A percentile compares a stretch with the other conserved stretches of the same genome.
Conservation (phyloP, 2,888 invertebrate species). For the Cyclophora albipunctata region DNA sequence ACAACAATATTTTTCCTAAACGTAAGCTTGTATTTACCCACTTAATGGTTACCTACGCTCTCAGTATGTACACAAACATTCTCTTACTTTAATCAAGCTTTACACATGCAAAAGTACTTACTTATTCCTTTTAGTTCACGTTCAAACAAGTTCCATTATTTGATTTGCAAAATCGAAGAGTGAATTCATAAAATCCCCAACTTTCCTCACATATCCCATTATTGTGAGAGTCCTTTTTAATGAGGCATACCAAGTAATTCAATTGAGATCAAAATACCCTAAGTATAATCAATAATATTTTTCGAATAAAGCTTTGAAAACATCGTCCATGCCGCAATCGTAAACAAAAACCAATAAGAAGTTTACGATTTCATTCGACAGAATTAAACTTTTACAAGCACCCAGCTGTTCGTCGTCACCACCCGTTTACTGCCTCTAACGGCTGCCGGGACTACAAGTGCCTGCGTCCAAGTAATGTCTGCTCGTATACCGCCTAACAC, state of each 20-base stretch:
- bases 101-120: no score
- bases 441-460: slow-evolving; percentile 21
- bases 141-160: slow-evolving; percentile 1
- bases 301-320: slow-evolving; percentile 39
- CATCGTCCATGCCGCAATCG: slow-evolving; percentile 48
- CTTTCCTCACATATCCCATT: not conserved
- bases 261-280: not conserved
- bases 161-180: slow-evolving; percentile 2
- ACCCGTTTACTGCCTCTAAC: slow-evolving; percentile 32
- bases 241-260: not conserved
- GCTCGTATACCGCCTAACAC: slow-evolving; percentile 11
- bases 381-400: slow-evolving; percentile 68
- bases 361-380: slow-evolving; percentile 66
- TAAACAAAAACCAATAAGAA: slow-evolving; percentile 65
- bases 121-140: no score
- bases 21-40: no score
- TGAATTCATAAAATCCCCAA: slow-evolving; percentile 6
- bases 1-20: no score
- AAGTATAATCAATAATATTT: slow-evolving; percentile 11
- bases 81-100: no score
- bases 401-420: slow-evolving; percentile 51
- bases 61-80: no score
- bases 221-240: not conserved
- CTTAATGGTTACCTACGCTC: no score
- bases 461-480: slow-evolving; percentile 18